A percentile compares a stretch with the other conserved stretches of the same genome.
Conservation (phyloP, 2,888 invertebrate species). For the Drosophila demipolita region DNA sequence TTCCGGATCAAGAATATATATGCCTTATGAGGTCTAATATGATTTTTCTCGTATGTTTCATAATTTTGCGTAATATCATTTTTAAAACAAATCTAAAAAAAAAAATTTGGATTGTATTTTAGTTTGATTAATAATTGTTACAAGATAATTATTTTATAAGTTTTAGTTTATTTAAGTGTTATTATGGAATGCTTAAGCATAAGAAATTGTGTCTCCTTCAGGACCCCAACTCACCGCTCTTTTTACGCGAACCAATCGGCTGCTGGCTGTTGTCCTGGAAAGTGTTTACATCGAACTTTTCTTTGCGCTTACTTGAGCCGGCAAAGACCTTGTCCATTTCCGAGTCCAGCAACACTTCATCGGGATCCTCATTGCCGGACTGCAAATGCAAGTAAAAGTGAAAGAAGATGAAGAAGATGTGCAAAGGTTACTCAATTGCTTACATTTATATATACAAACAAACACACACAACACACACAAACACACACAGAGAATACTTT, state of each 20-base stretch:
- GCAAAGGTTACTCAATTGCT: slow-evolving; percentile 47
- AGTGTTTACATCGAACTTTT: slow-evolving; percentile 87
- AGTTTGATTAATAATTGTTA: neutral
- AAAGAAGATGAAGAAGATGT: neutral
- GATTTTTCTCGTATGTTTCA: neutral
- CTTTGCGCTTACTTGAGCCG: slow-evolving; percentile 87
- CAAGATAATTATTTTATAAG: neutral
- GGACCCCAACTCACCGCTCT: slow-evolving; percentile 54
- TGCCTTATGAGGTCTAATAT: neutral
- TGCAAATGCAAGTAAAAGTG: slow-evolving; percentile 45
- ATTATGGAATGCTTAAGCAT: neutral
- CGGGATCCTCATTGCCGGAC: slow-evolving; percentile 87
- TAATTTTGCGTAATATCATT: neutral
- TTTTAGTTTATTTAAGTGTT: neutral
- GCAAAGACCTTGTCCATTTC: slow-evolving; percentile 96
- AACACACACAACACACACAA: neutral
- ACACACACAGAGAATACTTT: neutral
- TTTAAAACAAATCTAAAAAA: neutral
- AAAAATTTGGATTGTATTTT: neutral
- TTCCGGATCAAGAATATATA: neutral
- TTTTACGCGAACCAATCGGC: slow-evolving; percentile 82
- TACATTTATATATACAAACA: slow-evolving; percentile 4
- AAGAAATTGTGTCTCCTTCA: too few species aligned
- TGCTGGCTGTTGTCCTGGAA: slow-evolving; percentile 84
- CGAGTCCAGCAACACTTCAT: slow-evolving; percentile 92